These are phyloP conservation scores for Neopelma chrysocephalum DNA, from an alignment of 2,797 vertebrate genomes.

Conservation along the genomic window DNA sequence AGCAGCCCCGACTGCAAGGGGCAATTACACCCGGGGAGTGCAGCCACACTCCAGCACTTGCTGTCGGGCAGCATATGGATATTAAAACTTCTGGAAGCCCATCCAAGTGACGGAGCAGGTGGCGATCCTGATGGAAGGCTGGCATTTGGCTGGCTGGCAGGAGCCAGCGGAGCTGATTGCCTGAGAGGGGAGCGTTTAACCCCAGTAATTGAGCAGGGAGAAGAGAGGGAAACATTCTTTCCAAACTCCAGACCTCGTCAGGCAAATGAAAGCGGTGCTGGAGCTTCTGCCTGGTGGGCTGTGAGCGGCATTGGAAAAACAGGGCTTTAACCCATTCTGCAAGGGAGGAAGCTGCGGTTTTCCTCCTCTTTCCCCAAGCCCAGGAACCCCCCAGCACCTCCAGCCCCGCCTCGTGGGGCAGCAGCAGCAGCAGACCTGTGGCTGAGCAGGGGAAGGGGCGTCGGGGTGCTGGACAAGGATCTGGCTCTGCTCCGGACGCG, in stretches of 20 bases:
- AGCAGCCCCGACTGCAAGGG: background rate
- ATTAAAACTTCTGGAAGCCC: slow-evolving; percentile 39
- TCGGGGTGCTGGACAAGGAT: slow-evolving; percentile 90
- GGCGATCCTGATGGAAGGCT: slow-evolving; percentile 34
- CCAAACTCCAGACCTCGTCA: background rate
- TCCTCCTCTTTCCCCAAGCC: background rate
- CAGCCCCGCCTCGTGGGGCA: background rate
- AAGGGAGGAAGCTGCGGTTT: background rate
- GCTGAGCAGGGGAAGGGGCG: slow-evolving; percentile 91
- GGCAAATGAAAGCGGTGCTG: background rate
- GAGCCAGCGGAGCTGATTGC: background rate
- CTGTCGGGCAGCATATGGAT: slow-evolving; percentile 58
- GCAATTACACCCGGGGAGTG: background rate
- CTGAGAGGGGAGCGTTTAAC: background rate
- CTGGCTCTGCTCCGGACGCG: slow-evolving; percentile 91
- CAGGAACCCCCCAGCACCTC: background rate
- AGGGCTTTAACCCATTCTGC: background rate
- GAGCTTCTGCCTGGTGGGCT: background rate
- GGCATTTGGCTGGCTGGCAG: slow-evolving; percentile 43
- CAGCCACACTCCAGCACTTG: background rate
- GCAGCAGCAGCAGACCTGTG: slow-evolving; percentile 81
- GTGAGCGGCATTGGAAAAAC: background rate
- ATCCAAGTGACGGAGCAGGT: slow-evolving; percentile 60
- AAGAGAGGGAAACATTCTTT: background rate
- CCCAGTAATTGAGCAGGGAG: background rate